Evolutionary conservation across 1,140 invertebrate species (phyloP), one percentile per base, ranked within the genome.

Genomic region (Popillia japonica): DNA sequence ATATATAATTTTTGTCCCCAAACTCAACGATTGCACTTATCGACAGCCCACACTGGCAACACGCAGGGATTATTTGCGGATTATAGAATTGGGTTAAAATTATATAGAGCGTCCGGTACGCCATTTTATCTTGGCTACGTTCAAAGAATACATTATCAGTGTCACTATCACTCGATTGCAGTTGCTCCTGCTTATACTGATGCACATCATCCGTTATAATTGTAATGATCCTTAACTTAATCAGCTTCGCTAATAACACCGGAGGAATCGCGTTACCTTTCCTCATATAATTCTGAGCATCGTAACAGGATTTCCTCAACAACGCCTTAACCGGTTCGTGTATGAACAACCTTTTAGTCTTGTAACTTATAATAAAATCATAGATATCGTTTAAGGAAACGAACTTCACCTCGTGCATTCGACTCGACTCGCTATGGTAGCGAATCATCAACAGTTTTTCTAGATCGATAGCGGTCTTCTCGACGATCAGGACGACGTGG

Each of bases 311-410:
- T 41, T 40, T 74, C 17, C 72, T 74, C 17, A 74, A 41, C 11
- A 74, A n/a, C 2, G 11, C 40, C 34, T 17, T 74, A 10, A 74
- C 34, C 14, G 41, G 41, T 14, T 40, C 72, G n/a, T 74, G 40
- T n/a, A 74, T 40, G 9, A 41, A 44, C 17, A 74, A 42, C 9
- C 41, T 41, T 42, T 74, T 74, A 17, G 41, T 74, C 72, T 74
- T 34, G 17, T 74, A 74, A 74, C 72, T 74, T 7, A 74, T 74
- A 14, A 74, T 74, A 40, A 74, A 74, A 40, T 74, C 72, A n/a
- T 74, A 74, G 8, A 74, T 6, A 27, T 74, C 72, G 17, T 74
- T 74, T 10, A 74, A 10, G 3, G 72, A 74, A 2, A 74, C n/a
- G 9, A 74, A 74, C 42, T 74, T 74, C 17, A 74, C 34, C 6